Conservation (phyloP, 2,888 invertebrate species). For the Psylliodes chrysocephalus region DNA sequence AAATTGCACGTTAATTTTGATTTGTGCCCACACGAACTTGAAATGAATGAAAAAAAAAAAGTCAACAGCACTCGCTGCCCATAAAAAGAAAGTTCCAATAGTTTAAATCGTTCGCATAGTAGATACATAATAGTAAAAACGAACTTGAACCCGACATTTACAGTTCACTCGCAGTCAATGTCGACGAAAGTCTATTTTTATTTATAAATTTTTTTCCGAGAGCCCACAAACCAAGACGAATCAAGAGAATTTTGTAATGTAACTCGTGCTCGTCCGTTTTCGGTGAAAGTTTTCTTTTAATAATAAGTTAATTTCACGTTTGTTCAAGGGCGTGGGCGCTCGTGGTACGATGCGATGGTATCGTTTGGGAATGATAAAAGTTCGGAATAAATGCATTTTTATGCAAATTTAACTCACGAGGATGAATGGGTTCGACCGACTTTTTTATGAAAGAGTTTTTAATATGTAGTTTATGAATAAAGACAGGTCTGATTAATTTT, state of each 20-base stretch:
- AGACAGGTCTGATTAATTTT: no score
- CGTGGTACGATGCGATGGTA: neutral
- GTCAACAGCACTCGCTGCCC: no score
- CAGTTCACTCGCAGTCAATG: conserved; percentile 39
- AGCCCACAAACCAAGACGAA: conserved; percentile 6
- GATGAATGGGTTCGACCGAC: neutral
- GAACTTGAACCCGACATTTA: conserved; percentile 36
- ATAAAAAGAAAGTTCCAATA: neutral
- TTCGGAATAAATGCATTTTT: neutral
- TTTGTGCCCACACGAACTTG: neutral
- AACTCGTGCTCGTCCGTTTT: conserved; percentile 6
- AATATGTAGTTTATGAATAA: no score
- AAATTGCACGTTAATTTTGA: neutral
- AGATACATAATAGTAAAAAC: no score
- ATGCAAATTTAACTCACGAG: conserved; percentile 12
- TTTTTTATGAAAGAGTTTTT: no score
- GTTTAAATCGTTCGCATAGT: neutral
- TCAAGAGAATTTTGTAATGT: conserved; percentile 4
- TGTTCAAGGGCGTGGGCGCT: conserved; percentile 1
- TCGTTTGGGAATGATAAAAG: conserved; percentile 3
- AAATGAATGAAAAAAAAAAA: neutral
- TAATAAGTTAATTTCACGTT: conserved; percentile 7
- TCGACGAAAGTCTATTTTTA: conserved; percentile 38
- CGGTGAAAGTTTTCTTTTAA: conserved; percentile 12
- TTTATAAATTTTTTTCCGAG: neutral